phyloP scores from a whole-genome alignment of 92 coral and sea anemone genomes.

The Paragorgia papillata region DNA sequence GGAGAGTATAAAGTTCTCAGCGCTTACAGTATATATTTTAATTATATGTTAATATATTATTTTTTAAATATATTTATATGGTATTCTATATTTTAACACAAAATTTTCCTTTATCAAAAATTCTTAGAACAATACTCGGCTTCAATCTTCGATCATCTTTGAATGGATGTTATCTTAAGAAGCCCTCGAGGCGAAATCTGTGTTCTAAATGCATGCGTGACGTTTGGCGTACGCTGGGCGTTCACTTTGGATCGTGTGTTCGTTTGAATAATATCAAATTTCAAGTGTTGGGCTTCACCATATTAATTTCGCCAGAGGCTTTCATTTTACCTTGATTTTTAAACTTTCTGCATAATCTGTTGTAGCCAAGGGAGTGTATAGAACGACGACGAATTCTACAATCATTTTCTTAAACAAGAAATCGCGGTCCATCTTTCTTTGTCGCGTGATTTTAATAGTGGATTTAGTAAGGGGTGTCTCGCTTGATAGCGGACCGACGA shows the following conservation, averaged over 20 bases:
- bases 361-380: neutral
- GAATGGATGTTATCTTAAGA: neutral
- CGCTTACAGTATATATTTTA: too few species aligned
- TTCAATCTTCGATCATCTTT: too few species aligned
- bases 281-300: constrained; percentile 35
- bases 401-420: neutral
- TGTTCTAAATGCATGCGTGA: constrained; percentile 36
- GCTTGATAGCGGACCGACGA: neutral
- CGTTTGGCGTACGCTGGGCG: constrained; percentile 12
- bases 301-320: constrained; percentile 2
- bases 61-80: too few species aligned
- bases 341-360: neutral
- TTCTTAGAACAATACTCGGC: too few species aligned
- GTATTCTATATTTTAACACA: too few species aligned
- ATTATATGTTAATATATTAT: too few species aligned
- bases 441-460: neutral
- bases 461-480: neutral
- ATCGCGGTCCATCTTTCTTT: neutral
- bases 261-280: constrained; percentile 36
- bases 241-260: constrained; percentile 19
- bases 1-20: too few species aligned
- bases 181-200: too few species aligned
- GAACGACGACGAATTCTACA: neutral
- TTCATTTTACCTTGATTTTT: constrained; percentile 10
- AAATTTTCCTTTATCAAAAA: too few species aligned